Evolutionary conservation across 2,113 vertebrate genomes (phyloP).

Genomic region (Agelaius tricolor): DNA sequence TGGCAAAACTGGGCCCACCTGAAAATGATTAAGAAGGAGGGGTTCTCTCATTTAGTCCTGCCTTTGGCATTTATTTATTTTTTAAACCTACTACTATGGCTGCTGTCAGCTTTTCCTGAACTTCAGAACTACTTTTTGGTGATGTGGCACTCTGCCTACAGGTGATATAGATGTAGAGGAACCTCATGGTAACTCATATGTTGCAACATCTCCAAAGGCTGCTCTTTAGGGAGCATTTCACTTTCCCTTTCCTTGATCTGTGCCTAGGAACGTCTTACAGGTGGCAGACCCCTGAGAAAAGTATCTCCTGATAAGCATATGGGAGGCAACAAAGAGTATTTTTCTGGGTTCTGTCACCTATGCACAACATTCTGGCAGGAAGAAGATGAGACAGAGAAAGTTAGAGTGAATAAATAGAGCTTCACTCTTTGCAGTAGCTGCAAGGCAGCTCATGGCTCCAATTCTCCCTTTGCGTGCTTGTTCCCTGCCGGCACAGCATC

Average conservation of each 20-base stretch:
- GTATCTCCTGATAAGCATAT: not conserved
- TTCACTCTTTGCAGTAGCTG: not conserved
- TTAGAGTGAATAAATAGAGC: slow-evolving; percentile 7
- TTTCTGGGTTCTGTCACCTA: not conserved
- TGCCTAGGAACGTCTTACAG: not conserved
- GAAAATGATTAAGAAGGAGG: not conserved
- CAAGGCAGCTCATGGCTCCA: slow-evolving; percentile 18
- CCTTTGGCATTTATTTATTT: not conserved
- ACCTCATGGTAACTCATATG: not conserved
- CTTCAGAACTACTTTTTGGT: not conserved
- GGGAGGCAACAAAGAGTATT: not conserved
- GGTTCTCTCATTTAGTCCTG: not conserved
- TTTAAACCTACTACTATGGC: not conserved
- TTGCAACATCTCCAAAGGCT: not conserved
- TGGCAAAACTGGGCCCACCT: not conserved
- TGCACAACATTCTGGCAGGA: not conserved
- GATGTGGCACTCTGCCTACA: not conserved
- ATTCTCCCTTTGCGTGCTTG: slow-evolving; percentile 9
- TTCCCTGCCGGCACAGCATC: not conserved
- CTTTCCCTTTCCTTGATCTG: not conserved
- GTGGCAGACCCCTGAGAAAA: not conserved
- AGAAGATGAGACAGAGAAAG: slow-evolving; percentile 6
- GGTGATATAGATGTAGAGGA: not conserved
- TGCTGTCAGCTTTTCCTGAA: not conserved
- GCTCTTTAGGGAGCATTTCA: not conserved